These are phyloP conservation scores for Drosophila anceps DNA, from an alignment of 2,888 invertebrate genomes.

Conservation along the genomic window DNA sequence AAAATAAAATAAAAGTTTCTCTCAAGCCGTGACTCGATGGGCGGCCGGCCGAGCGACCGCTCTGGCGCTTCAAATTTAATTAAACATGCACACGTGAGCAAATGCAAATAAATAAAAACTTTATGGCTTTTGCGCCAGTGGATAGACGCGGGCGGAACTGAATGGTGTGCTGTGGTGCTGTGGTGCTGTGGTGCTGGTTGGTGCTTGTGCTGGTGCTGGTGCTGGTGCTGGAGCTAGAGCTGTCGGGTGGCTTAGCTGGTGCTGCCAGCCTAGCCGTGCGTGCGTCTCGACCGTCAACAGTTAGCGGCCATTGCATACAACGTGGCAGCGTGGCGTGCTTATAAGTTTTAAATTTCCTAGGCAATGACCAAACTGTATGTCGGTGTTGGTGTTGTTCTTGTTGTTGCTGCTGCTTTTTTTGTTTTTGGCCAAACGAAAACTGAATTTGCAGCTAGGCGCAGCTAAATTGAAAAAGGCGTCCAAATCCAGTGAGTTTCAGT, in stretches of 20 bases:
- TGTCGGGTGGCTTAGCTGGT: slow-evolving; percentile 12
- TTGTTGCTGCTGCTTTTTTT: slow-evolving; percentile 16
- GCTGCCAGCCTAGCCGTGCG: slow-evolving; percentile 52
- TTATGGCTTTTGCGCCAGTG: slow-evolving; percentile 69
- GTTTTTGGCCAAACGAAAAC: slow-evolving; percentile 42
- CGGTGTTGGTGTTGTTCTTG: background rate
- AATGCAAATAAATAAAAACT: slow-evolving; percentile 82
- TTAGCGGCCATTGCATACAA: slow-evolving; percentile 48
- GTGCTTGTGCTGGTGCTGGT: too few species aligned
- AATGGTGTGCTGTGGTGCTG: too few species aligned
- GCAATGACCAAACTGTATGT: slow-evolving; percentile 50
- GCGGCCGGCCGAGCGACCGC: slow-evolving; percentile 53
- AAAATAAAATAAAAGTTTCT: slow-evolving; percentile 37
- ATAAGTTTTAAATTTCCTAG: slow-evolving; percentile 76
- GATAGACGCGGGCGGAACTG: slow-evolving; percentile 1
- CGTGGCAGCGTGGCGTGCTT: slow-evolving; percentile 65
- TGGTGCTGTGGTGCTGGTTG: too few species aligned
- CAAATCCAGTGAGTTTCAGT: slow-evolving; percentile 38
- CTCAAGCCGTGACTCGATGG: slow-evolving; percentile 57
- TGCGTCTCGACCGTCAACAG: slow-evolving; percentile 72
- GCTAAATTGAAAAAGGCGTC: slow-evolving; percentile 38
- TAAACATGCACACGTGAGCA: slow-evolving; percentile 83
- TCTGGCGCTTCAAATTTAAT: slow-evolving; percentile 80
- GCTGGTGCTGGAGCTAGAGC: background rate
- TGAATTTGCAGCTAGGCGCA: slow-evolving; percentile 58